phyloP scores from a whole-genome alignment of 2,888 invertebrate genomes.

The Melanostoma scalare region DNA sequence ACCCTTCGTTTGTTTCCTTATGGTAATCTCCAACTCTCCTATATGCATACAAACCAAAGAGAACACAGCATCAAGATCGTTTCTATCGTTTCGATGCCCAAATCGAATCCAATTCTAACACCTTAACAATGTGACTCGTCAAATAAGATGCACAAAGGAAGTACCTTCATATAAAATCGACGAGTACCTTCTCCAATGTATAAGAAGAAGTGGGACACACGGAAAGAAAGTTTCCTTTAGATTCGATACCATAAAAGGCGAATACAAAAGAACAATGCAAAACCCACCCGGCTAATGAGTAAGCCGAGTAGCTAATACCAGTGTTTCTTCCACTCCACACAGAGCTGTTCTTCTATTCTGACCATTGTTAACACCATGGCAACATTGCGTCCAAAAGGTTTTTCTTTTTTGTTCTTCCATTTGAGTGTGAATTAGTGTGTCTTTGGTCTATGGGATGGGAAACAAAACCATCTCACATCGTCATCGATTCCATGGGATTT shows the following conservation, averaged over 20 bases:
- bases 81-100: constrained; percentile 34
- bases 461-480: constrained; percentile 58
- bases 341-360: neutral
- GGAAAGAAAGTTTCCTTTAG: constrained; percentile 21
- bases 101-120: constrained; percentile 24
- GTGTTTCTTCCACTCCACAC: neutral
- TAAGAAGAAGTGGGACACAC: constrained; percentile 25
- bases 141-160: constrained; percentile 17
- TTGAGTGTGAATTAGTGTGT: constrained; percentile 57
- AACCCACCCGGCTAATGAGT: constrained; percentile 27
- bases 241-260: constrained; percentile 16
- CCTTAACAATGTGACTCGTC: constrained; percentile 1
- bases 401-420: neutral
- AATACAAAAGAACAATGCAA: constrained; percentile 17
- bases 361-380: constrained; percentile 19
- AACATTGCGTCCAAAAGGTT: constrained; percentile 1
- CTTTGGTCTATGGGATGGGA: constrained; percentile 35
- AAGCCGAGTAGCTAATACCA: constrained; percentile 19
- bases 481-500: constrained; percentile 18
- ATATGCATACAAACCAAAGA: neutral
- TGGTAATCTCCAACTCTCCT: constrained; percentile 5
- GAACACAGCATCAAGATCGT: constrained; percentile 6
- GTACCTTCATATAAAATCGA: neutral
- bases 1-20: constrained; percentile 48
- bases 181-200: neutral